Percentiles rank a stretch among this genome's conserved stretches.
Conservation (phyloP, 1,140 invertebrate species). For the Lycorma delicatula region DNA sequence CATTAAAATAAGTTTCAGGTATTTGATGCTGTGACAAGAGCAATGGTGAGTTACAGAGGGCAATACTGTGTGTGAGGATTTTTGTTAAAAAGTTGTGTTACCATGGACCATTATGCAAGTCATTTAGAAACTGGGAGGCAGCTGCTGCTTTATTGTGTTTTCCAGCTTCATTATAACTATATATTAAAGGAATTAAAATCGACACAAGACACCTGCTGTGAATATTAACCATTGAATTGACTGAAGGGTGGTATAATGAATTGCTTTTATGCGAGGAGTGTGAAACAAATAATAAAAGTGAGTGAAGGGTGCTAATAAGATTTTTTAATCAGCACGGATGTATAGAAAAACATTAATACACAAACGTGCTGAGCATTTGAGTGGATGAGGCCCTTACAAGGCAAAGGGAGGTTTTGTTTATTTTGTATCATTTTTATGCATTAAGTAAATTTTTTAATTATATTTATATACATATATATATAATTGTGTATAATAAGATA, state of each 20-base stretch:
- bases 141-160: not conserved
- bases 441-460: too few species aligned
- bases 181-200: not conserved
- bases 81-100: not conserved
- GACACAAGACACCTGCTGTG: not conserved
- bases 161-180: not conserved
- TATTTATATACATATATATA: too few species aligned
- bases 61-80: not conserved
- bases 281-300: too few species aligned
- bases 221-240: not conserved
- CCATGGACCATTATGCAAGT: too few species aligned
- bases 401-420: too few species aligned
- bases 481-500: too few species aligned
- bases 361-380: too few species aligned
- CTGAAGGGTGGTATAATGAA: not conserved
- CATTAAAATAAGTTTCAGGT: constrained; percentile 2
- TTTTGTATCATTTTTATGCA: too few species aligned
- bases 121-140: not conserved
- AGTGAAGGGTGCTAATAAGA: too few species aligned
- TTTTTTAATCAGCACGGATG: too few species aligned
- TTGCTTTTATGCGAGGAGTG: not conserved
- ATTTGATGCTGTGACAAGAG: not conserved
- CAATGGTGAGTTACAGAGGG: not conserved
- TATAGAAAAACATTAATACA: too few species aligned
- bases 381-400: too few species aligned